Percentiles rank a stretch among this genome's conserved stretches.
Conservation (phyloP, 2,113 vertebrate species). For the Corythaixoides concolor region DNA sequence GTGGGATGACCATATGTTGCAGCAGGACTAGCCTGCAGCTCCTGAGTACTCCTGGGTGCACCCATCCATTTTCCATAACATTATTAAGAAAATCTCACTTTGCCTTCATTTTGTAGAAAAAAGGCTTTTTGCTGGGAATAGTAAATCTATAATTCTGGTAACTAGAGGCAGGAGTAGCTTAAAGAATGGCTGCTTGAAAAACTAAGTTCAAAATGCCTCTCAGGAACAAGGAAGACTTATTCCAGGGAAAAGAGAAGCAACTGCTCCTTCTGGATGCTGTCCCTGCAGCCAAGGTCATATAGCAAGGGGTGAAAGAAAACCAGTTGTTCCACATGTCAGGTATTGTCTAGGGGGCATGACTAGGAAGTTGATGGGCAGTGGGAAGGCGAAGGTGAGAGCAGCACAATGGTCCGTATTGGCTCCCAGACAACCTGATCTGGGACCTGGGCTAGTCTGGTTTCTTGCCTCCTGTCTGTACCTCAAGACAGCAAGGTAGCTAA, state of each 20-base stretch:
- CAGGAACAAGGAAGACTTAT: background rate
- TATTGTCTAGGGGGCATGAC: background rate
- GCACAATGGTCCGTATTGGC: background rate
- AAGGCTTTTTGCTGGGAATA: background rate
- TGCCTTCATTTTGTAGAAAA: background rate
- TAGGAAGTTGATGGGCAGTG: background rate
- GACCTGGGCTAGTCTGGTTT: background rate
- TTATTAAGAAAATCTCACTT: background rate
- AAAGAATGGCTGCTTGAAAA: background rate
- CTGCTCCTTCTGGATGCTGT: background rate
- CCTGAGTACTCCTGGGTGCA: background rate
- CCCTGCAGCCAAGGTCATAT: background rate
- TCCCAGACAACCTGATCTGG: background rate
- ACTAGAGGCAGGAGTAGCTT: background rate
- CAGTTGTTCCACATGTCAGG: background rate
- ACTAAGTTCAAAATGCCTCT: background rate
- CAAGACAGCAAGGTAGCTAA: background rate
- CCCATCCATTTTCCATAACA: background rate
- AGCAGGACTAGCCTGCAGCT: background rate
- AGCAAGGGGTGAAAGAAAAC: background rate
- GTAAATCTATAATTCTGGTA: background rate
- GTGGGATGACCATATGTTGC: accelerated
- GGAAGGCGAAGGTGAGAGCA: background rate
- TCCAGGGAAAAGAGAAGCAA: background rate
- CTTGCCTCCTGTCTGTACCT: background rate